Percentiles rank a stretch among this genome's conserved stretches.
phyloP scores from a whole-genome alignment of 2,888 invertebrate genomes.

The Antheraea yamamai region DNA sequence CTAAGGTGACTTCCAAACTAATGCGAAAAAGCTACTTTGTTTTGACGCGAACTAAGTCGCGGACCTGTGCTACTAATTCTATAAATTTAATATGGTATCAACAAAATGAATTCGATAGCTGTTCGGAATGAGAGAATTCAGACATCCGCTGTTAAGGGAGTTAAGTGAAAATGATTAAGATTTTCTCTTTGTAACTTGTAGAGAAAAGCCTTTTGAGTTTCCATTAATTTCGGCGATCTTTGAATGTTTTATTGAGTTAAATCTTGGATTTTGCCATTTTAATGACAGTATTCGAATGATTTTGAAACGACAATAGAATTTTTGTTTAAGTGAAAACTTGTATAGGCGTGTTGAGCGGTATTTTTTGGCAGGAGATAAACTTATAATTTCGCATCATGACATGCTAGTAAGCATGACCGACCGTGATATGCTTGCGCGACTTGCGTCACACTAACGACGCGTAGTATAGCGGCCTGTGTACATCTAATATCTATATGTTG shows the following conservation, averaged over 20 bases:
- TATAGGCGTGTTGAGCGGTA: no score
- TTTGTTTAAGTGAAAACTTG: not conserved
- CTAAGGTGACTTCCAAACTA: no score
- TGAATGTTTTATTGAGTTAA: conserved; percentile 7
- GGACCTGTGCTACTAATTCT: not conserved
- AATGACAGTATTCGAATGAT: not conserved
- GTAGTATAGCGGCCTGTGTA: no score
- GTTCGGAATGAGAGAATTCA: not conserved
- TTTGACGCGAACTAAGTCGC: no score
- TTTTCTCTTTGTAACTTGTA: conserved; percentile 3
- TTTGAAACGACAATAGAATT: not conserved
- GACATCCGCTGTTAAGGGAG: not conserved
- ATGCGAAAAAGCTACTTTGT: no score
- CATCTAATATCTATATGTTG: no score
- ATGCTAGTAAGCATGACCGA: no score
- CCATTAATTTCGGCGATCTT: conserved; percentile 4
- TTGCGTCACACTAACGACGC: no score
- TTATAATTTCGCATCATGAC: no score
- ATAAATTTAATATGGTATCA: not conserved
- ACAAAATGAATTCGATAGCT: not conserved
- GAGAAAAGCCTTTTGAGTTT: not conserved
- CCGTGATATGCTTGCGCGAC: no score
- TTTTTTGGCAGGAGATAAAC: no score
- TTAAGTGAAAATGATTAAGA: conserved; percentile 4
- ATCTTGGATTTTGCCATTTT: not conserved